Evolutionary conservation across 2,113 vertebrate genomes (phyloP).

Genomic region (Pelecanus crispus): DNA sequence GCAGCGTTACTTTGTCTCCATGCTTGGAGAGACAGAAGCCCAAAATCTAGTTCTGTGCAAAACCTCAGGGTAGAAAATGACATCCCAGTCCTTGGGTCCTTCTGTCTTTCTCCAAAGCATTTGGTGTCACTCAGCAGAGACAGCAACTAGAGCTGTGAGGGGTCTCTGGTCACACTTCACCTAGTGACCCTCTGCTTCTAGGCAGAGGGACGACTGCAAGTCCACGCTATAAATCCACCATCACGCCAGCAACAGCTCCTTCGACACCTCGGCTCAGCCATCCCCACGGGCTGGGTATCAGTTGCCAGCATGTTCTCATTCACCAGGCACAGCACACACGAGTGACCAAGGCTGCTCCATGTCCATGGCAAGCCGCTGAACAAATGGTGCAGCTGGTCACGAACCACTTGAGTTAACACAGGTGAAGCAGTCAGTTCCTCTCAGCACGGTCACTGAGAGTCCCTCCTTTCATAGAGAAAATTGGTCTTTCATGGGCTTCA

Average conservation of each 20-base stretch:
- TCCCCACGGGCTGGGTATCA: fast-evolving
- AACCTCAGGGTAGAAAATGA: neutral
- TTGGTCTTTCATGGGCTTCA: neutral
- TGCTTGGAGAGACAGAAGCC: neutral
- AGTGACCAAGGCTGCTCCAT: neutral
- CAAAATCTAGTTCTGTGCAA: neutral
- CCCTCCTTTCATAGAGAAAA: neutral
- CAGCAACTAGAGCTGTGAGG: neutral
- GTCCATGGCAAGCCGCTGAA: neutral
- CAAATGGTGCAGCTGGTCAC: neutral
- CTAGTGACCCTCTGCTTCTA: neutral
- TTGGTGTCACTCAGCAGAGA: neutral
- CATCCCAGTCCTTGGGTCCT: neutral
- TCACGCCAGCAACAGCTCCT: neutral
- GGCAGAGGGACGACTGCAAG: neutral
- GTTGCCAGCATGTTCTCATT: neutral
- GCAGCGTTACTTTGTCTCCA: neutral
- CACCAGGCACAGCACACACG: neutral
- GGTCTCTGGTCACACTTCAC: neutral
- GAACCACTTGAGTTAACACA: neutral
- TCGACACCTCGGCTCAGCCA: neutral
- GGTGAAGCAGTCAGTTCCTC: neutral
- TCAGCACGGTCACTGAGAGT: neutral
- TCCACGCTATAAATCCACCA: neutral
- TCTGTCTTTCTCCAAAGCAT: neutral